Conservation (phyloP, 2,797 vertebrate species). For the Bryconaethiops microstoma region DNA sequence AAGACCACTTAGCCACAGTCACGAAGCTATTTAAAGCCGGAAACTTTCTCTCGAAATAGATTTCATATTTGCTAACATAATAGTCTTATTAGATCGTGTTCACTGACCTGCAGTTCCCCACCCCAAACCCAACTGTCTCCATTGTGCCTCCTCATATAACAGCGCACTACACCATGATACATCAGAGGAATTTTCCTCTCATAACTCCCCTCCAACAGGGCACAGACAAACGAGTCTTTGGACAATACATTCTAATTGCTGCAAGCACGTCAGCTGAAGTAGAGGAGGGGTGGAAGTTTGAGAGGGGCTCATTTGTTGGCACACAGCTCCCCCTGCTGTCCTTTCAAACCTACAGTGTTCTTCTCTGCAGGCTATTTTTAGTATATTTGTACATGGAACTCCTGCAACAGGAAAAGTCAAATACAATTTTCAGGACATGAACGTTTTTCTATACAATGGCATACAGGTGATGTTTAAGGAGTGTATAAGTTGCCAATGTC, state of each 20-base stretch:
- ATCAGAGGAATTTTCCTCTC: conserved; percentile 66
- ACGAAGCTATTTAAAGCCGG: conserved; percentile 36
- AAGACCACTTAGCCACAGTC: conserved; percentile 36
- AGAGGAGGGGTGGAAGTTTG: conserved; percentile 42
- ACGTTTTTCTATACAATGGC: background rate
- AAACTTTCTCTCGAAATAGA: conserved; percentile 29
- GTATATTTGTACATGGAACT: conserved; percentile 20
- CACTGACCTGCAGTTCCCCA: background rate
- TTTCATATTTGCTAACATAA: conserved; percentile 15
- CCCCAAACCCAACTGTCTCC: background rate
- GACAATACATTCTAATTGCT: conserved; percentile 77
- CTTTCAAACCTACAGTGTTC: conserved; percentile 25
- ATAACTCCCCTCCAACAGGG: conserved; percentile 58
- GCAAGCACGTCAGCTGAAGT: conserved; percentile 64
- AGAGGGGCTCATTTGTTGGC: conserved; percentile 61
- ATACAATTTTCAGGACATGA: background rate
- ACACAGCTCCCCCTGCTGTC: conserved; percentile 66
- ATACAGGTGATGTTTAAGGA: background rate
- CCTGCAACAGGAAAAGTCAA: conserved; percentile 9
- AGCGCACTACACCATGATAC: conserved; percentile 21
- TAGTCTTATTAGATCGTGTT: conserved; percentile 17
- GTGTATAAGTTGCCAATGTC: background rate
- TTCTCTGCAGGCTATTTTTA: conserved; percentile 44
- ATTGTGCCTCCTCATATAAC: conserved; percentile 1
- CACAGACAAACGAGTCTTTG: conserved; percentile 70